These are phyloP conservation scores for Carabus problematicus DNA, from an alignment of 2,888 invertebrate species.

Conservation along the genomic window DNA sequence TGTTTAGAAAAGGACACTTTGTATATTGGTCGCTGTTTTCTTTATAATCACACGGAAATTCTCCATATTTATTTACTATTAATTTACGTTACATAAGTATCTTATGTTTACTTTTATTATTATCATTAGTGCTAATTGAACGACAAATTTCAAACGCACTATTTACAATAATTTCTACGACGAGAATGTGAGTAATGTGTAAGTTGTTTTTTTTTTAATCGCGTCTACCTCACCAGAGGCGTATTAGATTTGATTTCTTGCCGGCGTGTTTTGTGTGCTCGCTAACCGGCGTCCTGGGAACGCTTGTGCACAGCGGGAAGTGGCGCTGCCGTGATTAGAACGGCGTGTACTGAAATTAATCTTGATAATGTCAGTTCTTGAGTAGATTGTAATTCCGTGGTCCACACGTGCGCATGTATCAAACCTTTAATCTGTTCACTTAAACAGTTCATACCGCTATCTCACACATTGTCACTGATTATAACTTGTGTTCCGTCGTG, in stretches of 20 bases:
- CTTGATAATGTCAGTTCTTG: slow-evolving; percentile 34
- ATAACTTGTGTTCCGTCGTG: too few relatives aligned
- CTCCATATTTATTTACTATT: too few relatives aligned
- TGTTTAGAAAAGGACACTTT: too few relatives aligned
- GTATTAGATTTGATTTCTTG: neutral
- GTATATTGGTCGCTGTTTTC: too few relatives aligned
- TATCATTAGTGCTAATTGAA: too few relatives aligned
- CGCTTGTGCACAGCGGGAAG: slow-evolving; percentile 6
- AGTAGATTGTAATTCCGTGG: slow-evolving; percentile 13
- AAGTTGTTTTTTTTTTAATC: slow-evolving; percentile 10
- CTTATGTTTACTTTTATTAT: too few relatives aligned
- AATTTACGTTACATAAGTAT: too few relatives aligned
- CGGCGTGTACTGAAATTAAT: slow-evolving; percentile 21
- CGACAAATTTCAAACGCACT: too few relatives aligned
- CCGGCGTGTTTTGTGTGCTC: neutral
- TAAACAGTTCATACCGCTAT: neutral
- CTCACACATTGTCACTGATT: too few relatives aligned
- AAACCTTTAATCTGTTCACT: neutral
- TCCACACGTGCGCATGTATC: slow-evolving; percentile 4
- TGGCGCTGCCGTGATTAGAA: slow-evolving; percentile 16
- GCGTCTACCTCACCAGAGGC: slow-evolving; percentile 4
- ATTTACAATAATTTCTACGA: too few relatives aligned
- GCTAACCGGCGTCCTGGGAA: neutral
- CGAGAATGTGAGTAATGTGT: too few relatives aligned
- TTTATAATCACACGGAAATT: too few relatives aligned